Evolutionary conservation across 2,797 vertebrate genomes (phyloP).

Genomic region (Tenualosa thibaudeaui): DNA sequence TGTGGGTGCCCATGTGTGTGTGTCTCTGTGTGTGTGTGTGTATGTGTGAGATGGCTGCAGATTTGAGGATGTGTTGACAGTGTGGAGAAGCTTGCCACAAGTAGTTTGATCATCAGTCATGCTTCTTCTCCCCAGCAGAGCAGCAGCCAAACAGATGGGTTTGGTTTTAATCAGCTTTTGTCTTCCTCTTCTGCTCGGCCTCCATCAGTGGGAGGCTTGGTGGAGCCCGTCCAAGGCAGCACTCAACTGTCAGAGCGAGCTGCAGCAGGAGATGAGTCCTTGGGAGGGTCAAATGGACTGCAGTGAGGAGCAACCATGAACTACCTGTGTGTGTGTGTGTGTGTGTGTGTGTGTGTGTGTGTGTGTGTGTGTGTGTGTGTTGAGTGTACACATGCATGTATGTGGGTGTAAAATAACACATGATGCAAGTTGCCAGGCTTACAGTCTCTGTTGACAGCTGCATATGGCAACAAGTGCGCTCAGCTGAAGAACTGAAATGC

Average conservation of each 20-base stretch:
- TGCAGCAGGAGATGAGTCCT: background rate
- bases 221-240: background rate
- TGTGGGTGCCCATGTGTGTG: background rate
- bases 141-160: constrained; percentile 22
- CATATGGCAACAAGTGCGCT: background rate
- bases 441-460: background rate
- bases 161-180: constrained; percentile 27
- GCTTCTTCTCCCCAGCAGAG: constrained; percentile 13
- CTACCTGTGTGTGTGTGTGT: background rate
- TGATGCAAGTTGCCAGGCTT: background rate
- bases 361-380: background rate
- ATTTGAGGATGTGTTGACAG: background rate
- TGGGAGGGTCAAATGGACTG: constrained; percentile 17
- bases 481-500: too few species aligned
- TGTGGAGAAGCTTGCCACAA: background rate
- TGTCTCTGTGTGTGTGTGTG: too few species aligned
- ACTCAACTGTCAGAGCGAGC: constrained; percentile 10
- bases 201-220: background rate
- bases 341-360: background rate
- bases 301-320: background rate
- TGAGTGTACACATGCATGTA: background rate
- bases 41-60: background rate
- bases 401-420: constrained; percentile 2
- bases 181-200: background rate
- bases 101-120: constrained; percentile 21